Base-by-base conservation (phyloP, 2,113 vertebrate genomes). In the Pantherophis guttatus region DNA sequence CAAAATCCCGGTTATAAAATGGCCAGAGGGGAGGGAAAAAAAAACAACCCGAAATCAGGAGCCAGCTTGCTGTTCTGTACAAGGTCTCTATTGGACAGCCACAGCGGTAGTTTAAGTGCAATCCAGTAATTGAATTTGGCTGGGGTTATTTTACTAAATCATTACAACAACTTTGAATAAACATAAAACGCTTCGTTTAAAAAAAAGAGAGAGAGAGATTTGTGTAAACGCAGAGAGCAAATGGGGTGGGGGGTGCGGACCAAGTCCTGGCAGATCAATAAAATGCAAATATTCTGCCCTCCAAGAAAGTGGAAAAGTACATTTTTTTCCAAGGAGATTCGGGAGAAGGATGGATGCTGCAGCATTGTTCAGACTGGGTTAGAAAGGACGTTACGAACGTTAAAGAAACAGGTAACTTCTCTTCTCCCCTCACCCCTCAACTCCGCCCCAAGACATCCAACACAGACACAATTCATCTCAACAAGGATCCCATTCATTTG, bases 1-100 rank as follows among this genome's bases (percentile, higher is more conserved):
- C 29, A 91, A 93, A 88, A 52, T 90, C n/a, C n/a, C 62, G 0
- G 88, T 86, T 12, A 55, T 59, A 1, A 59, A 81, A 2, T 50
- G n/a, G 29, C 26, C 6, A 1, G 1, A 0, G 57, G 24, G 24
- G 9, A 1, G 0, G 24, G 58, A 1, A 1, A 8, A 6, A 3
- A 70, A n/a, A 11, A 29, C n/a, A 15, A 5, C 48, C 10, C 26
- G 54, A 10, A 89, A n/a, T n/a, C 5, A 7, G 50, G 12, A 10
- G 33, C 33, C 3, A 9, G 12, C 7, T 23, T 2, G 17, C 70
- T 81, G 70, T 33, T 70, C 29, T 5, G 29, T 7, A 19, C 39
- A 19, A 54, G 29, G 13, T 86, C 39, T 26, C 21, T 3, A 85
- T 21, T 55, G 53, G 19, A 15, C 1, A 39, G 2, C 19, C 19